Evolutionary conservation across 2,888 invertebrate genomes (phyloP).

Genomic region (Cantharis flavilabris): DNA sequence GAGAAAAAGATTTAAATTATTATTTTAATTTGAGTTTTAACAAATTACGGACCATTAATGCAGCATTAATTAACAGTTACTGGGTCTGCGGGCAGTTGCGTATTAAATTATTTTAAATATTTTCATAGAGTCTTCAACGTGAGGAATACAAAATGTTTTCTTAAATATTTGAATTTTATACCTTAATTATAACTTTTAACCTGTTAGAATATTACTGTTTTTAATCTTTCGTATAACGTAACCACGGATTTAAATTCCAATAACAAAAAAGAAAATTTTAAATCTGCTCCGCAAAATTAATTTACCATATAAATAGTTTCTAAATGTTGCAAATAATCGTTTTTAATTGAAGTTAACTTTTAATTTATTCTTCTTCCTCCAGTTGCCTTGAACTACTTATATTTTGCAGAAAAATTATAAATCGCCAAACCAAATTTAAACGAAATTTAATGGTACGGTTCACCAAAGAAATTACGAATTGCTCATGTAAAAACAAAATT

Average conservation of each 20-base stretch:
- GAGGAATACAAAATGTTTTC: not conserved
- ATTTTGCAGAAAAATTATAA: not conserved
- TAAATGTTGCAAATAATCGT: not conserved
- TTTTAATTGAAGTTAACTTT: not conserved
- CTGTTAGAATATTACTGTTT: not conserved
- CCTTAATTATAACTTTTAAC: not conserved
- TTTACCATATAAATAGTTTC: not conserved
- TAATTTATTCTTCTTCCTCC: not conserved
- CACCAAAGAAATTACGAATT: not conserved
- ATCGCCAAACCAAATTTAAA: not conserved
- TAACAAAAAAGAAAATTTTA: not conserved
- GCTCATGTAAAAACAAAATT: not conserved
- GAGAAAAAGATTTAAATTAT: not conserved
- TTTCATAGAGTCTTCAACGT: not conserved
- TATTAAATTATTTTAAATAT: not conserved
- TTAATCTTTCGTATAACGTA: not conserved
- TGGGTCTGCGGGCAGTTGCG: not conserved
- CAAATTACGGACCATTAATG: not conserved
- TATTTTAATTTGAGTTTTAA: not conserved
- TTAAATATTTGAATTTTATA: not conserved
- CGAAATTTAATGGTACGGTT: not conserved
- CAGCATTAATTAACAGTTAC: not conserved
- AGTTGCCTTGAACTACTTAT: conserved; percentile 1
- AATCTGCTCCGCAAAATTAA: not conserved
- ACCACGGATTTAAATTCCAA: not conserved